phyloP scores from a whole-genome alignment of 2,888 invertebrate genomes.

The Desoria tigrina region DNA sequence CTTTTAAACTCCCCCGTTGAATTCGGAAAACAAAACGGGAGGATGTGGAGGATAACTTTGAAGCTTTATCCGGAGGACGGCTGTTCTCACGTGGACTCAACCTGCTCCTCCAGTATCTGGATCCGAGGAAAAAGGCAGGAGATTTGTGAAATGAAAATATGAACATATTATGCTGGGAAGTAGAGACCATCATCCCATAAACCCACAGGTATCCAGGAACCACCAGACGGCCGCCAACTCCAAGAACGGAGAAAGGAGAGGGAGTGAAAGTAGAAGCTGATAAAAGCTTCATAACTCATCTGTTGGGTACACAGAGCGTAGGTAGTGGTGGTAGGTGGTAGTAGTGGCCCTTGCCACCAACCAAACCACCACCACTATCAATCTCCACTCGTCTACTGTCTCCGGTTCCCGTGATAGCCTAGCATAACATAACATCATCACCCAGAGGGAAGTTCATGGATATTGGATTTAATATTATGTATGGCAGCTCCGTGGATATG shows the following conservation, averaged over 20 bases:
- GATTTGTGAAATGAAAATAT: constrained; percentile 1
- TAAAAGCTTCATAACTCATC: constrained; percentile 34
- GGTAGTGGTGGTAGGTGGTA: background rate
- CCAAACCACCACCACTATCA: background rate
- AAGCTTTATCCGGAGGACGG: no score
- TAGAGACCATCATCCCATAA: constrained; percentile 10
- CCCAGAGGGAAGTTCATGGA: background rate
- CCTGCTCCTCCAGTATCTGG: no score
- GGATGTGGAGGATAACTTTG: no score
- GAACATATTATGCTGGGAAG: background rate
- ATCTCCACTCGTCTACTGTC: no score
- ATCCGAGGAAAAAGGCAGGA: no score
- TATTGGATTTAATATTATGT: no score
- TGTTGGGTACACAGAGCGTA: constrained; percentile 8
- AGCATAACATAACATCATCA: no score
- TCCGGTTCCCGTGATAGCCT: no score
- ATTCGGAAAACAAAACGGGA: no score
- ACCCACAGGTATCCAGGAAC: constrained; percentile 14
- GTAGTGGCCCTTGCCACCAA: constrained; percentile 1
- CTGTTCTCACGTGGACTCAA: no score
- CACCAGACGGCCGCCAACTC: constrained; percentile 3
- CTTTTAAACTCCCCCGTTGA: no score
- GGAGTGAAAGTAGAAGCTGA: constrained; percentile 17
- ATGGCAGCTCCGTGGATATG: no score
- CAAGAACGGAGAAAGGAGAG: background rate